A percentile compares a stretch with the other conserved stretches of the same genome.
phyloP scores from a whole-genome alignment of 30 jellyfish, hydroid and myxozoan species.

The Nemopilema nomurai region DNA sequence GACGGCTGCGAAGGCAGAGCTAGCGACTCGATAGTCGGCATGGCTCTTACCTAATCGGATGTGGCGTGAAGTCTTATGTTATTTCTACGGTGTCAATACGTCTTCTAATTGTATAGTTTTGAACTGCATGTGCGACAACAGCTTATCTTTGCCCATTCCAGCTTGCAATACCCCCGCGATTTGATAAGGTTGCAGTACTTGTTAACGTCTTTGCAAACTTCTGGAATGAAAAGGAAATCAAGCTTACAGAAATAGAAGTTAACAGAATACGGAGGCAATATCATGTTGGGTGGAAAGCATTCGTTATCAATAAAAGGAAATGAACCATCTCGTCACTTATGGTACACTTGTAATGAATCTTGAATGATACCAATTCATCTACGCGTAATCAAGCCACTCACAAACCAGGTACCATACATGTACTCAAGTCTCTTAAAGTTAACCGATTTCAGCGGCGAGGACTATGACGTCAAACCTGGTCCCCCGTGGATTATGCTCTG shows the following conservation, averaged over 20 bases:
- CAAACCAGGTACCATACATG: too few species aligned
- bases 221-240: slow-evolving; percentile 30
- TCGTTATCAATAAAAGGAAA: too few species aligned
- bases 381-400: too few species aligned
- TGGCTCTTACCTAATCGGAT: neutral
- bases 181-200: slow-evolving; percentile 29
- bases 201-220: slow-evolving; percentile 36
- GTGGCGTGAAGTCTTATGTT: neutral
- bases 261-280: neutral
- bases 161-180: slow-evolving; percentile 59
- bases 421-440: too few species aligned
- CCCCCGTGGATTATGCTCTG: neutral
- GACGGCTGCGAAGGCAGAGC: too few species aligned
- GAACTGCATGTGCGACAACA: slow-evolving; percentile 51
- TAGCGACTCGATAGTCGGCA: too few species aligned
- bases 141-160: slow-evolving; percentile 39
- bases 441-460: too few species aligned
- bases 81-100: neutral
- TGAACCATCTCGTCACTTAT: neutral
- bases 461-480: neutral
- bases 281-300: neutral
- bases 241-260: too few species aligned
- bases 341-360: too few species aligned
- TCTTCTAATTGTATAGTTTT: neutral
- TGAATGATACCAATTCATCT: too few species aligned